Conservation (phyloP, 1,140 invertebrate genomes). For the Caerostris darwini region DNA sequence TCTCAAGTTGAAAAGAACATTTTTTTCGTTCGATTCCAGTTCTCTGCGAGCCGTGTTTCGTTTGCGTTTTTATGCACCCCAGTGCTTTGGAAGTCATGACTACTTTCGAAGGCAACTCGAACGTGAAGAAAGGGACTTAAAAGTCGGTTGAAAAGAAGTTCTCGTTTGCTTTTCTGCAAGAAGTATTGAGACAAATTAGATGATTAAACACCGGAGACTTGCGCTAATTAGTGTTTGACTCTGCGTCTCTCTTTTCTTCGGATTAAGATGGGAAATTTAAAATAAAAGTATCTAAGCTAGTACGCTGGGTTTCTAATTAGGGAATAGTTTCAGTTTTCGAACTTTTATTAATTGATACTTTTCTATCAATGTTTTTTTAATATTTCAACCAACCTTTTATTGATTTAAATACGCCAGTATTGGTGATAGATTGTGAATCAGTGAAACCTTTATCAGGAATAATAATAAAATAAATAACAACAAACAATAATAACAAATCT, state of each 20-base stretch:
- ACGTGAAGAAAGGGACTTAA: slow-evolving; percentile 19
- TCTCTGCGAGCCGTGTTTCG: neutral
- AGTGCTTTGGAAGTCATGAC: slow-evolving; percentile 30
- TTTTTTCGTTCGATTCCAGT: slow-evolving; percentile 22
- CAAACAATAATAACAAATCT: too few relatives aligned
- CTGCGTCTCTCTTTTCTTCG: neutral
- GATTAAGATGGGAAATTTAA: slow-evolving; percentile 1
- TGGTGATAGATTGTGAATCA: too few relatives aligned
- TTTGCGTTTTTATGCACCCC: slow-evolving; percentile 40
- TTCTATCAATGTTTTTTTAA: neutral
- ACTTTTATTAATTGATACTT: slow-evolving; percentile 7
- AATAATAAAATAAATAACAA: too few relatives aligned
- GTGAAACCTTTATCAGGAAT: too few relatives aligned
- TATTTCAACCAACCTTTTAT: too few relatives aligned
- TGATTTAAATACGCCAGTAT: too few relatives aligned
- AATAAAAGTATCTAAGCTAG: neutral
- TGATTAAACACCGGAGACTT: slow-evolving; percentile 31
- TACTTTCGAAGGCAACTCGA: neutral
- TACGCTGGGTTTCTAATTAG: neutral
- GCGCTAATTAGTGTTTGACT: slow-evolving; percentile 27
- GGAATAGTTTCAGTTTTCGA: neutral
- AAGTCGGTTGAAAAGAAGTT: neutral
- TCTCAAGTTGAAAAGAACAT: neutral
- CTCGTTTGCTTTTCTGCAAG: slow-evolving; percentile 8
- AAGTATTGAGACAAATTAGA: slow-evolving; percentile 43